phyloP scores from a whole-genome alignment of 2,888 invertebrate genomes.

The Drosophila suboccidentalis region DNA sequence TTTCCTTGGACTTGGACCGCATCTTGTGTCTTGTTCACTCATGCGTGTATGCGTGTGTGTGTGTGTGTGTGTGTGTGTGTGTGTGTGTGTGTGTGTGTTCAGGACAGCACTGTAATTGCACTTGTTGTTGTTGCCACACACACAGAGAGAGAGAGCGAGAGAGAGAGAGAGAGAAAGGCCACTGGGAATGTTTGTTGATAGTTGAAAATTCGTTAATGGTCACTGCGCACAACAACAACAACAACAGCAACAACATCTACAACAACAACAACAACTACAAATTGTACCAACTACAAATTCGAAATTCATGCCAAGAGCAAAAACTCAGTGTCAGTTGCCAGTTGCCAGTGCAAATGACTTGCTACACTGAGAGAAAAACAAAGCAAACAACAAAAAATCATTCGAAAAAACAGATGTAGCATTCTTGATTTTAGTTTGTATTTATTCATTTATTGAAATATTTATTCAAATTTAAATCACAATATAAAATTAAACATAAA shows the following conservation, averaged over 20 bases:
- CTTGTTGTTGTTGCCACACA: no score
- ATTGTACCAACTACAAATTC: constrained; percentile 39
- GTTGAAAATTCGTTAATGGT: constrained; percentile 81
- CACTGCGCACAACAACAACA: constrained; percentile 59
- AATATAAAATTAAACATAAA: no score
- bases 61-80: constrained; percentile 43
- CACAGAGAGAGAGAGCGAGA: not conserved
- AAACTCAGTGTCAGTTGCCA: constrained; percentile 20
- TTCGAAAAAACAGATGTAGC: no score
- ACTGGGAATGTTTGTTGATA: constrained; percentile 69
- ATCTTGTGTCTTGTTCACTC: constrained; percentile 43
- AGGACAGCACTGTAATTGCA: constrained; percentile 40
- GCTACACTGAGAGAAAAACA: not conserved
- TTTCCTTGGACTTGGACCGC: constrained; percentile 60
- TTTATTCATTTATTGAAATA: no score
- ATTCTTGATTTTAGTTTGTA: no score
- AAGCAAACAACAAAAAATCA: no score
- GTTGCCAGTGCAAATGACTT: constrained; percentile 48
- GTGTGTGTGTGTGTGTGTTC: constrained; percentile 43
- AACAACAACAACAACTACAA: constrained; percentile 24
- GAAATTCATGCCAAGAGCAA: constrained; percentile 43
- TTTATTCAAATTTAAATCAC: no score
- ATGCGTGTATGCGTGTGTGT: constrained; percentile 9
- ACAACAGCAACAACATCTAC: constrained; percentile 23
- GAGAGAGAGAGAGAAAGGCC: constrained; percentile 29